Conservation (phyloP, 1,140 invertebrate genomes). For the Heliconius eleuchia region DNA sequence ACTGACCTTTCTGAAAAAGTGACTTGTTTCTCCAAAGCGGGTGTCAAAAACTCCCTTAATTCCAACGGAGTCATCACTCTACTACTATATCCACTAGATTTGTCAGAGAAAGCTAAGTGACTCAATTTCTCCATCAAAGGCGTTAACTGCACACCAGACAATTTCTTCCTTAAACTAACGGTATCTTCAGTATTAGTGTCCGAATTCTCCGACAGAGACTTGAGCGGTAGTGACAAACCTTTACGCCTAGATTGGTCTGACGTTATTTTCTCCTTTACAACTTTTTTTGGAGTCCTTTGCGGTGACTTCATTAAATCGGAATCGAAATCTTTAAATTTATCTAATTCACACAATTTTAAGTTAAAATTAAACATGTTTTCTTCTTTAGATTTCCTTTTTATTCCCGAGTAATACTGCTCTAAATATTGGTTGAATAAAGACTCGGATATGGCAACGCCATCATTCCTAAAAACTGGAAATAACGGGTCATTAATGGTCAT, state of each 20-base stretch:
- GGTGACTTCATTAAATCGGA: conserved; percentile 71
- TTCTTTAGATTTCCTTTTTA: conserved; percentile 77
- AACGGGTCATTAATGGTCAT: conserved; percentile 89
- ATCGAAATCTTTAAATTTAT: conserved; percentile 78
- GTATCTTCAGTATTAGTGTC: conserved; percentile 75
- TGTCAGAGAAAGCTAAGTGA: conserved; percentile 86
- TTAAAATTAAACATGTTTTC: conserved; percentile 79
- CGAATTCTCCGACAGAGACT: conserved; percentile 82
- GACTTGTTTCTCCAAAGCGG: conserved; percentile 63
- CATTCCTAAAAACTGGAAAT: conserved; percentile 87
- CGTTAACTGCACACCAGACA: conserved; percentile 86
- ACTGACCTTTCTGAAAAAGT: conserved; percentile 66
- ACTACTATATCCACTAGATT: conserved; percentile 86
- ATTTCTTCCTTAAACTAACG: conserved; percentile 78
- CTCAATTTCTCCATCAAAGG: conserved; percentile 91
- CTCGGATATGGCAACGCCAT: conserved; percentile 87
- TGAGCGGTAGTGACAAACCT: conserved; percentile 87
- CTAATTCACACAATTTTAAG: conserved; percentile 64
- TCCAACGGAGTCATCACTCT: conserved; percentile 85
- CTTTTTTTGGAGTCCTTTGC: conserved; percentile 66
- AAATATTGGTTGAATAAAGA: conserved; percentile 87
- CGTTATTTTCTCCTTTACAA: conserved; percentile 61
- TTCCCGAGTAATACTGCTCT: conserved; percentile 82
- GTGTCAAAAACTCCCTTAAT: conserved; percentile 81
- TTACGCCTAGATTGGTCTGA: conserved; percentile 82